Percentiles rank a stretch among this genome's conserved stretches.
These are phyloP conservation scores for Cephus runcator DNA, from an alignment of 2,888 invertebrate genomes.

Conservation along the genomic window DNA sequence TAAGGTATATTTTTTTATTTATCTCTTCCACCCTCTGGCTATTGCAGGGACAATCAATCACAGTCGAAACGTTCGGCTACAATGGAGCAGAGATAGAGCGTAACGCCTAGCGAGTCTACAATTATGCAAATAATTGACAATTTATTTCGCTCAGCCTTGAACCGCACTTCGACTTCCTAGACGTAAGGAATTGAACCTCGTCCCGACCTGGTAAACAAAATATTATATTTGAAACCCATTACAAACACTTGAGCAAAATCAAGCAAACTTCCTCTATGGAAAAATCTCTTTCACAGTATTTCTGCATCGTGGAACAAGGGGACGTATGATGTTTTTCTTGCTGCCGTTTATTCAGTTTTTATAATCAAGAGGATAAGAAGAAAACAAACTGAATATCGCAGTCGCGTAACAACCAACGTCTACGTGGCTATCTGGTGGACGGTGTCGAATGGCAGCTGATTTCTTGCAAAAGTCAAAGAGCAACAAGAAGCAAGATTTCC, in stretches of 20 bases:
- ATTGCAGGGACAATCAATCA: background rate
- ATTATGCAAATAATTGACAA: background rate
- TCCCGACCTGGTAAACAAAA: background rate
- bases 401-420: background rate
- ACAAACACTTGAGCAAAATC: background rate
- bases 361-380: background rate
- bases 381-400: background rate
- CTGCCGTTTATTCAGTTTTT: background rate
- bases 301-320: background rate
- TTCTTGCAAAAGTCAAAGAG: background rate
- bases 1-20: background rate
- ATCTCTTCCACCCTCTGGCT: background rate
- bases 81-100: background rate
- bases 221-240: background rate
- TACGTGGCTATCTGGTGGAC: background rate
- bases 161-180: background rate
- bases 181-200: background rate
- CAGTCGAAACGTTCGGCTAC: background rate
- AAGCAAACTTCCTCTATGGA: background rate
- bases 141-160: background rate
- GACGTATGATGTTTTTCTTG: background rate
- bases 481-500: background rate
- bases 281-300: background rate
- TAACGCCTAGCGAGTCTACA: background rate
- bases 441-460: background rate